Evolutionary conservation across 1,140 invertebrate species (phyloP).

Genomic region (Propsilocerus akamusi): DNA sequence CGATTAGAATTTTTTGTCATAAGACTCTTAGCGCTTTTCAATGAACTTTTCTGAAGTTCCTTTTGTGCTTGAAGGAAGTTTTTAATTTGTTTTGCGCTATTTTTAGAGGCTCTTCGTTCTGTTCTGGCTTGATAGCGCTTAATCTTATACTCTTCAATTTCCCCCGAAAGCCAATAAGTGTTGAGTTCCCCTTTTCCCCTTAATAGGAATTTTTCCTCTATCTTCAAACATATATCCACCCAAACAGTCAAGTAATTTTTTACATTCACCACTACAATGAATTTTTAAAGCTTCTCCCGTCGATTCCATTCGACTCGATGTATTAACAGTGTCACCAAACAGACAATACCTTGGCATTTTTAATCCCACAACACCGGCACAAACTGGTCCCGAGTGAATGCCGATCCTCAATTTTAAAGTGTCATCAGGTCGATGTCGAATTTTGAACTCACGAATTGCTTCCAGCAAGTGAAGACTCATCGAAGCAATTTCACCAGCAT

Average conservation of each 20-base stretch:
- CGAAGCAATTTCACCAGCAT: slow-evolving; percentile 82
- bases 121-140: slow-evolving; percentile 31
- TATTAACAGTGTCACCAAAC: slow-evolving; percentile 89
- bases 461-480: slow-evolving; percentile 77
- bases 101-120: slow-evolving; percentile 21
- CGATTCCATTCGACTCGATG: slow-evolving; percentile 85
- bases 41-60: slow-evolving; percentile 37
- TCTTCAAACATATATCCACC: slow-evolving; percentile 59
- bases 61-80: slow-evolving; percentile 10
- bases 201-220: slow-evolving; percentile 57
- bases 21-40: slow-evolving; percentile 27
- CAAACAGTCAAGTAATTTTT: slow-evolving; percentile 48
- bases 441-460: slow-evolving; percentile 68
- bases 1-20: slow-evolving; percentile 13
- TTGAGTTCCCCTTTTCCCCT: slow-evolving; percentile 72
- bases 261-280: slow-evolving; percentile 63
- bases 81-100: slow-evolving; percentile 10
- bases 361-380: slow-evolving; percentile 65
- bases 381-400: slow-evolving; percentile 65
- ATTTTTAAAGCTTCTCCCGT: slow-evolving; percentile 72
- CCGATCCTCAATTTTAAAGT: slow-evolving; percentile 75
- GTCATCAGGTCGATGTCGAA: slow-evolving; percentile 69
- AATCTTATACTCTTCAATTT: slow-evolving; percentile 36
- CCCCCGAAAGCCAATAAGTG: slow-evolving; percentile 74
- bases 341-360: slow-evolving; percentile 94